Evolutionary conservation across 1,140 invertebrate species (phyloP), one percentile per base, ranked within the genome.

Genomic region (Anadara kagoshimensis): DNA sequence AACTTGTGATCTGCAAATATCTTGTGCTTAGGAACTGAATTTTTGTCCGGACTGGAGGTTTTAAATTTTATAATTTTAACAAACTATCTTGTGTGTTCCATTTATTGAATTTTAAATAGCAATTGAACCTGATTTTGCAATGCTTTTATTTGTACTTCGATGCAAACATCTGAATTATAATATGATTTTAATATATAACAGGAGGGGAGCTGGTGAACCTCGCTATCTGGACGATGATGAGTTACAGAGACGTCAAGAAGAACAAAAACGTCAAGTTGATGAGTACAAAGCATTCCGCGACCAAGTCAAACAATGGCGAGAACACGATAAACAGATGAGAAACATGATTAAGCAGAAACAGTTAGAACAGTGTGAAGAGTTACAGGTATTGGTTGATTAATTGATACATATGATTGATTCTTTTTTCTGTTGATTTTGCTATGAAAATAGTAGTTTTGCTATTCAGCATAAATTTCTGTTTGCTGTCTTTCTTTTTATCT

Each of bases 301-400:
- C 58, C 70, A 78, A 24, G 86, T 88, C 36, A 86, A 88, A 61
- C 57, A 80, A 26, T 85, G 85, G 85, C 54, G 87, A 47, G 83
- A 85, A 45, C 62, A 79, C 24, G 86, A 88, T 58, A 79, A 81
- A 58, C 75, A 78, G 20, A 69, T 76, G 24, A 73, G 86, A 20
- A 88, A 87, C 71, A 51, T 69, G 26, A 79, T 78, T 26, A 88
- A 88, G 69, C 76, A 85, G 14, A 71, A 78, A 72, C 87, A 88
- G 64, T 62, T 88, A 22, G 80, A 87, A 24, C 72, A 85, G 57
- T 87, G 82, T 75, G 84, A 88, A 69, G 79, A 84, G 29, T 62
- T 88, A 67, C 87, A 88, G 86, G 86, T 88, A 71, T 22, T 36
- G 20, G 20, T 36, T 36, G 29, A 36, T 36, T 36, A 36, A 36